These are phyloP conservation scores for Leiothrix lutea DNA, from an alignment of 2,113 vertebrate species.

Conservation along the genomic window DNA sequence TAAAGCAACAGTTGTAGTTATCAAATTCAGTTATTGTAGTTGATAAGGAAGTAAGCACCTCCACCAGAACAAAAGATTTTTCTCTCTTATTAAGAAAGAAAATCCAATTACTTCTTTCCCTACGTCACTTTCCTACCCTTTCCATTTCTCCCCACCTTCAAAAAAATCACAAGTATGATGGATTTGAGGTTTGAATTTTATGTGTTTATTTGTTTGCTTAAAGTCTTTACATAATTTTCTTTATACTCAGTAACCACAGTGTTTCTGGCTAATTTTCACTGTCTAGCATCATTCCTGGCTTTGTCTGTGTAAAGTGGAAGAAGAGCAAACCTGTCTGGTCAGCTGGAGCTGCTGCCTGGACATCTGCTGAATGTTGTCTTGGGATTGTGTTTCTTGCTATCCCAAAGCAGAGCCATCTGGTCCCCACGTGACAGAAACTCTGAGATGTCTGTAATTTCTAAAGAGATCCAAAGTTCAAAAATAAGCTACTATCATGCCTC, in stretches of 20 bases:
- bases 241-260: not conserved
- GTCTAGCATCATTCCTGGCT: not conserved
- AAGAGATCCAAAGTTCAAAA: not conserved
- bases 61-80: not conserved
- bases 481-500: not conserved
- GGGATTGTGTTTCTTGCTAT: not conserved
- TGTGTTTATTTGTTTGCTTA: not conserved
- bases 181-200: not conserved
- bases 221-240: not conserved
- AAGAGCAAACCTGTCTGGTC: not conserved
- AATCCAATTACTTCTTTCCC: not conserved
- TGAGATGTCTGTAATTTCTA: not conserved
- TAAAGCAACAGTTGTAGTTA: not conserved
- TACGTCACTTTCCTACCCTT: not conserved
- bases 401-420: not conserved
- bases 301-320: not conserved
- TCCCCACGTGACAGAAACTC: not conserved
- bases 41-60: not conserved
- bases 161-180: not conserved
- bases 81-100: not conserved
- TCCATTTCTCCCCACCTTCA: rapidly evolving
- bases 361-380: not conserved
- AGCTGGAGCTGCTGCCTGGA: not conserved
- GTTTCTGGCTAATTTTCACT: not conserved
- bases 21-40: not conserved